phyloP scores from a whole-genome alignment of 2,888 invertebrate species.

The Cabera pusaria region DNA sequence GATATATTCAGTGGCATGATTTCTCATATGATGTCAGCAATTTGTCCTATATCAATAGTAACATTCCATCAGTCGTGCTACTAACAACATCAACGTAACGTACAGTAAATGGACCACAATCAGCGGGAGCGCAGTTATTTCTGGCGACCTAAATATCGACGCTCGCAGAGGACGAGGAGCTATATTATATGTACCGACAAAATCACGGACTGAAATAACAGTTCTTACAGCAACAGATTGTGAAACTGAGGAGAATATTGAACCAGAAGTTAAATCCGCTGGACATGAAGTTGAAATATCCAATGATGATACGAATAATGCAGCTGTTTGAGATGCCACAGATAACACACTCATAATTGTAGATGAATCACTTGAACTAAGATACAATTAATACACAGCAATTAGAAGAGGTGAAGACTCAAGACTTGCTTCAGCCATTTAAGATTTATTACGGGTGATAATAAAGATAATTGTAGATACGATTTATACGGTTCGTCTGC shows the following conservation, averaged over 20 bases:
- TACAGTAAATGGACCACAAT: constrained; percentile 41
- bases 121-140: constrained; percentile 68
- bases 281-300: too few relatives aligned
- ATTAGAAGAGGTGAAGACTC: constrained; percentile 4
- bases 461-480: constrained; percentile 21
- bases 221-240: not conserved
- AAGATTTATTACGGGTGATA: constrained; percentile 5
- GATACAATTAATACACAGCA: constrained; percentile 3
- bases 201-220: constrained; percentile 13
- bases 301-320: too few relatives aligned
- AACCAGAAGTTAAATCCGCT: too few relatives aligned
- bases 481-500: constrained; percentile 15
- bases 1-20: too few relatives aligned
- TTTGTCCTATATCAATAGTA: too few relatives aligned
- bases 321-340: not conserved
- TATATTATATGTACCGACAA: constrained; percentile 36
- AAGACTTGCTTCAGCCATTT: constrained; percentile 3
- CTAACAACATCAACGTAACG: constrained; percentile 26
- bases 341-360: not conserved
- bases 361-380: constrained; percentile 2
- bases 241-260: constrained; percentile 1
- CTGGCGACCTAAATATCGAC: constrained; percentile 77
- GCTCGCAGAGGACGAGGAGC: constrained; percentile 50
- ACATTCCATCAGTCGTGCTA: too few relatives aligned
- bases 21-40: too few relatives aligned